phyloP scores from a whole-genome alignment of 2,113 vertebrate species.

The chimpanzee (Pan troglodytes) region DNA sequence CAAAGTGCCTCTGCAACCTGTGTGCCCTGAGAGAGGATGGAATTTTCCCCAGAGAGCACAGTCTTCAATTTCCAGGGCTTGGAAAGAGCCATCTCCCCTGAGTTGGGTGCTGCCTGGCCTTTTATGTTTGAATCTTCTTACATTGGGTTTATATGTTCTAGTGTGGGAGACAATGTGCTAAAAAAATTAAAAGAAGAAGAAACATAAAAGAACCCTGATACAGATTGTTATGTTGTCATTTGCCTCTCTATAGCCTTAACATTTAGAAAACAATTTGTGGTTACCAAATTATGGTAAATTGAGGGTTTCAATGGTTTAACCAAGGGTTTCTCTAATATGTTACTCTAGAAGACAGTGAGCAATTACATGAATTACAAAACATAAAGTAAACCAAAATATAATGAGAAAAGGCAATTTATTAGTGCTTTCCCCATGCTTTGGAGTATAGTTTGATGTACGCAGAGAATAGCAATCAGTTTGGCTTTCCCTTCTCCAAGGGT shows the following conservation, averaged over 20 bases:
- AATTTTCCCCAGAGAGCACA: background rate
- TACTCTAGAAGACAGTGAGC: constrained; percentile 57
- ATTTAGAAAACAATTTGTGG: constrained; percentile 68
- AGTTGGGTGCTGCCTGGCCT: background rate
- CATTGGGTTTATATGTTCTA: constrained; percentile 16
- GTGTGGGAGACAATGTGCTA: background rate
- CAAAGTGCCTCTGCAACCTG: background rate
- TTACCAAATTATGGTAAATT: constrained; percentile 58
- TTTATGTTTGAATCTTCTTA: constrained; percentile 23
- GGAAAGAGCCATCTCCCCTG: background rate
- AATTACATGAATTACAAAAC: constrained; percentile 62
- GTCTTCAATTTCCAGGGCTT: background rate
- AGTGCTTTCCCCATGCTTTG: background rate
- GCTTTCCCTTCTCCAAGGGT: constrained; percentile 18
- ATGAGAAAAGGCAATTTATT: constrained; percentile 67
- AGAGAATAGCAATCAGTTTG: constrained; percentile 55
- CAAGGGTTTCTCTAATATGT: constrained; percentile 53
- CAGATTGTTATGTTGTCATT: constrained; percentile 4
- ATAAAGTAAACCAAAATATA: constrained; percentile 58
- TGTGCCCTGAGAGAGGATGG: background rate
- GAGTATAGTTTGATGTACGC: constrained; percentile 1
- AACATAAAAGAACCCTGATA: background rate
- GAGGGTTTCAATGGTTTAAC: constrained; percentile 66
- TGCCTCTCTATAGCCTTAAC: background rate
- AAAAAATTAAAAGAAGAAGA: background rate